phyloP scores from a whole-genome alignment of 2,797 vertebrate genomes.

The Scomberomorus guttatus region DNA sequence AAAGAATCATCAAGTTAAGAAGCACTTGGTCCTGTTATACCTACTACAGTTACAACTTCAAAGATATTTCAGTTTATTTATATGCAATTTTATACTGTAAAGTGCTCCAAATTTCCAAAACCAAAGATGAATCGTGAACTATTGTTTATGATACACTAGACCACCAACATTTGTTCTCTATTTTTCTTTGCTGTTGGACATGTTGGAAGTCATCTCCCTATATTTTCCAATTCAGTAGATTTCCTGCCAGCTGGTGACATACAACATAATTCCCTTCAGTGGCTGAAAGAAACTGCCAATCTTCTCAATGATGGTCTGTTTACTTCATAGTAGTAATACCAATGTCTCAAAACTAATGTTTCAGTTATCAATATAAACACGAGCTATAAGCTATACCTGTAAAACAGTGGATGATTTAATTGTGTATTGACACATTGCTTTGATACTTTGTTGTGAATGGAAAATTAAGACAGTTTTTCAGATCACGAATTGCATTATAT shows the following conservation, averaged over 20 bases:
- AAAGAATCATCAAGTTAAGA: not conserved
- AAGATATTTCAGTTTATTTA: not conserved
- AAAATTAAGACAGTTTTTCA: not conserved
- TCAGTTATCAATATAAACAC: not conserved
- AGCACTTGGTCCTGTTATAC: not conserved
- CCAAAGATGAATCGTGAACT: too few relatives aligned
- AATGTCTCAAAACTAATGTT: not conserved
- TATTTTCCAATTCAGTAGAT: not conserved
- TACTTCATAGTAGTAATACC: not conserved
- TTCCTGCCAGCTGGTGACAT: not conserved
- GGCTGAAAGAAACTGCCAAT: not conserved
- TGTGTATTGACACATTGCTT: not conserved
- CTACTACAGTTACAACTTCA: not conserved
- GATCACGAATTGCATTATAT: not conserved
- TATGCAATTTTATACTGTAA: not conserved
- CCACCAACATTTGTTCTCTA: too few relatives aligned
- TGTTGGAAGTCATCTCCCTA: too few relatives aligned
- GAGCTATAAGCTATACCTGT: not conserved
- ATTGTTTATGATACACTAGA: too few relatives aligned
- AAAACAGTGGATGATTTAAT: not conserved
- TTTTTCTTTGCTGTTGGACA: too few relatives aligned
- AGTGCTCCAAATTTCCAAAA: too few relatives aligned
- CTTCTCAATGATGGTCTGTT: not conserved
- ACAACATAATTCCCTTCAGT: not conserved
- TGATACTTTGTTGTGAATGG: not conserved